Conservation (phyloP, 2,113 vertebrate species). For the Pleuronectes platessa region DNA sequence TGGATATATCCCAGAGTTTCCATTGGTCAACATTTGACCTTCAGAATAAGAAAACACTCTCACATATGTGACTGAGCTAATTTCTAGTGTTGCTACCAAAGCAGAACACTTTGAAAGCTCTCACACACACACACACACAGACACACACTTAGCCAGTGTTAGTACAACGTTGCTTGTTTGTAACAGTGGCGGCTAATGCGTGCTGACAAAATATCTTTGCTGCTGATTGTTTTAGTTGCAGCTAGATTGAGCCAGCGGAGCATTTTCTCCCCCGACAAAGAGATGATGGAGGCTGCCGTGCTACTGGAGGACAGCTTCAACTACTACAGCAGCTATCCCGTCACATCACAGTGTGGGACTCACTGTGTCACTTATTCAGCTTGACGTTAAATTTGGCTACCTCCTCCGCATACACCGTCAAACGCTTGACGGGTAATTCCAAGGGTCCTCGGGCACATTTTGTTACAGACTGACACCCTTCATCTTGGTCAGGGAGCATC, state of each 20-base stretch:
- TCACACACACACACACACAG: background rate
- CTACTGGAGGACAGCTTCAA: slow-evolving; percentile 10
- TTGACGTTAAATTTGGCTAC: slow-evolving; percentile 34
- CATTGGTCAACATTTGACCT: too few species aligned
- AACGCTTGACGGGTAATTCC: slow-evolving; percentile 30
- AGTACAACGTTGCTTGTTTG: slow-evolving; percentile 9
- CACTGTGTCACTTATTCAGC: slow-evolving; percentile 3
- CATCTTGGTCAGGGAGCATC: slow-evolving; percentile 35
- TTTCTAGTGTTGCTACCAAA: background rate
- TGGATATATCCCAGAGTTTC: too few species aligned
- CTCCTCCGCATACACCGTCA: background rate
- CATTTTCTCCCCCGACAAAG: background rate
- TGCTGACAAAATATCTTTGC: slow-evolving; percentile 38
- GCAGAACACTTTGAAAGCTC: background rate
- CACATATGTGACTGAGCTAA: too few species aligned
- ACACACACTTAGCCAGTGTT: background rate
- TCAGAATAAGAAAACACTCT: too few species aligned
- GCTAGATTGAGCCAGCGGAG: background rate
- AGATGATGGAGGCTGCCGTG: slow-evolving; percentile 1
- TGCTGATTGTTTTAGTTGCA: slow-evolving; percentile 18
- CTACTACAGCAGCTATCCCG: background rate
- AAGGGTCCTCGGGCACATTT: slow-evolving; percentile 13
- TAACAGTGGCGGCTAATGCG: background rate
- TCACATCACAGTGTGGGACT: slow-evolving; percentile 22
- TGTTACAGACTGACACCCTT: slow-evolving; percentile 20